Evolutionary conservation across 2,888 invertebrate species (phyloP).

Genomic region (Volucella bombylans): DNA sequence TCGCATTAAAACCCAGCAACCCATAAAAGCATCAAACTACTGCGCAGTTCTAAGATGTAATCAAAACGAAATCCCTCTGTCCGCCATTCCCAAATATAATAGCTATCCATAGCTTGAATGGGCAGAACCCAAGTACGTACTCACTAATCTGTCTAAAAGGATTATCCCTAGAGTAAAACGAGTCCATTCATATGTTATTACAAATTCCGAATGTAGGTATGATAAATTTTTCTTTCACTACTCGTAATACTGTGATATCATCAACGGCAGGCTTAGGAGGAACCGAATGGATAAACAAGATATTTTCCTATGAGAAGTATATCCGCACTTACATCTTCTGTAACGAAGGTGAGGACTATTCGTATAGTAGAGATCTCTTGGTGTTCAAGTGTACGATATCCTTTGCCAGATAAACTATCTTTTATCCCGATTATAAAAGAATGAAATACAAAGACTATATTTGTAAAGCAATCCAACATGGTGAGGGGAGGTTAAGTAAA

Average conservation of each 20-base stretch:
- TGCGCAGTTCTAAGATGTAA: constrained; percentile 23
- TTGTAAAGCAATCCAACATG: constrained; percentile 22
- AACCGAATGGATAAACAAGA: constrained; percentile 68
- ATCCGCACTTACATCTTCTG: constrained; percentile 20
- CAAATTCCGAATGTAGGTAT: constrained; percentile 51
- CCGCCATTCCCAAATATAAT: too few species aligned
- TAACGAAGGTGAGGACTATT: not conserved
- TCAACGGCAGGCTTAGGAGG: constrained; percentile 44
- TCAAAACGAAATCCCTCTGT: not conserved
- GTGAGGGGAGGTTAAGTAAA: constrained; percentile 9
- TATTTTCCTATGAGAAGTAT: constrained; percentile 50
- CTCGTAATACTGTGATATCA: constrained; percentile 27
- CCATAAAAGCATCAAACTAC: constrained; percentile 33
- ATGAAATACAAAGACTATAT: constrained; percentile 10
- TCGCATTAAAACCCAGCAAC: constrained; percentile 48
- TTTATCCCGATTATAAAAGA: constrained; percentile 42
- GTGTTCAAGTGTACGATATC: constrained; percentile 31
- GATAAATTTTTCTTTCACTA: constrained; percentile 50
- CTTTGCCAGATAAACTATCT: constrained; percentile 31
- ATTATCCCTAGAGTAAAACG: constrained; percentile 63
- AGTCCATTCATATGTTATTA: constrained; percentile 57
- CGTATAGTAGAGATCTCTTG: not conserved
- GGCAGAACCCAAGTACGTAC: not conserved
- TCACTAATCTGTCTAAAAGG: constrained; percentile 68
- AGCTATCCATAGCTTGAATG: too few species aligned